These are phyloP conservation scores for Trissolcus brochymenae DNA, from an alignment of 2,888 invertebrate genomes.

Conservation along the genomic window DNA sequence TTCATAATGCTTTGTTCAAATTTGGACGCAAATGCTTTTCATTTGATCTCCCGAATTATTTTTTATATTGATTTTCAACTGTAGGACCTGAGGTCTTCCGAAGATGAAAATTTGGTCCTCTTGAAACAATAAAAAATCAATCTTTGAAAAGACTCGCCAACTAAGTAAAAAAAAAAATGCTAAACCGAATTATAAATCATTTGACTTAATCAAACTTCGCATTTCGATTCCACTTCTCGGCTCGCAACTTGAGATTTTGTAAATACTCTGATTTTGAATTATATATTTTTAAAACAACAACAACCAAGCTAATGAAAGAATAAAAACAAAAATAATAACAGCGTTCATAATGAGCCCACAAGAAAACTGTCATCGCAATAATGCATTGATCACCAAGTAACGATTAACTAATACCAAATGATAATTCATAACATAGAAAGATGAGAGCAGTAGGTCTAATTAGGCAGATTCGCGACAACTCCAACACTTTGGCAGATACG, in stretches of 20 bases:
- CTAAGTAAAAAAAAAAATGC: conserved; percentile 7
- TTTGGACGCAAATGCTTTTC: too few relatives aligned
- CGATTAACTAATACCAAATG: conserved; percentile 23
- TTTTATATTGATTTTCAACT: too few relatives aligned
- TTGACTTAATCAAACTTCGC: neutral
- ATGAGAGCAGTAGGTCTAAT: conserved; percentile 37
- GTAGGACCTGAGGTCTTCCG: too few relatives aligned
- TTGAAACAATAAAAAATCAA: too few relatives aligned
- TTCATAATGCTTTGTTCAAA: too few relatives aligned
- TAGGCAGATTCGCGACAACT: conserved; percentile 34
- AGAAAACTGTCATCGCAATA: conserved; percentile 27
- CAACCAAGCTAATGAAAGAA: neutral
- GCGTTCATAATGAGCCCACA: conserved; percentile 19
- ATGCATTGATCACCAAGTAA: conserved; percentile 22
- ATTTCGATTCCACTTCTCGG: conserved; percentile 26
- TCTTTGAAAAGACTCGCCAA: neutral
- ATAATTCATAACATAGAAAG: conserved; percentile 35
- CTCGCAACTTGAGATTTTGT: conserved; percentile 24
- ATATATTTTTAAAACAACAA: conserved; percentile 6
- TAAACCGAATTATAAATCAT: conserved; percentile 1
- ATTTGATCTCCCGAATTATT: too few relatives aligned
- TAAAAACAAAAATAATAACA: conserved; percentile 5
- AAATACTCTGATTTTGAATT: conserved; percentile 34
- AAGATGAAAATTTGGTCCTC: too few relatives aligned
- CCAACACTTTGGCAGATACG: conserved; percentile 24